Base-by-base conservation (phyloP, 2,888 invertebrate genomes). In the Eristalis tenax region DNA sequence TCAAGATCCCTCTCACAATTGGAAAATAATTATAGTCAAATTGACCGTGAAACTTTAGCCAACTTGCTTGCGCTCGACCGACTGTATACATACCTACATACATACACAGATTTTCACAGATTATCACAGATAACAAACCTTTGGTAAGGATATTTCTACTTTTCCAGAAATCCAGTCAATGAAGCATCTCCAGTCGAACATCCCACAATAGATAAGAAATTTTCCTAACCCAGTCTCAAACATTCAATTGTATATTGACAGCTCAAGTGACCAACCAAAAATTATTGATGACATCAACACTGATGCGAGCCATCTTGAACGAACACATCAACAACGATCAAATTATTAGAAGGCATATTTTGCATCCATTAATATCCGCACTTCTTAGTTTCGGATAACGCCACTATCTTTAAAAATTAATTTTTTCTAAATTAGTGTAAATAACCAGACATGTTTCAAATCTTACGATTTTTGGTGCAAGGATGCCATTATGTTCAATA, bases 111-210 rank as follows among this genome's bases (percentile, higher is more conserved):
- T n/a, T n/a, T n/a, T n/a, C n/a, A n/a, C n/a, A 13, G 23, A 28
- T 75, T 13, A 59, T 76, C 4, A 82, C 78, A 1, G 77, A 78
- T 43, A 82, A 86, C 43, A 56, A 66, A 18, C 87, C 79, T 22
- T 65, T 87, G 22, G 38, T 65, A 40, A 40, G 87, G 75, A 87
- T 87, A 43, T 79, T 78, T 18, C 79, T 26, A 81, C 2, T 18
- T 18, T 56, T 10, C 22, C 59, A 71, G 65, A 66, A 66, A 66
- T 70, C n/a, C n/a, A n/a, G n/a, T n/a, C n/a, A n/a, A n/a, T n/a
- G n/a, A n/a, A n/a, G 61, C 61, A 26, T 35, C 57, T 4, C 32
- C 26, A 32, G 76, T 70, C n/a, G n/a, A 35, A 70, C 66, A 23
- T 26, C 77, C 8, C 26, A 26, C 50, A 11, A 50, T 50, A 0